Percentiles rank a stretch among this genome's conserved stretches.
Conservation (phyloP, 2,797 vertebrate species). For the Poecilia velifera region DNA sequence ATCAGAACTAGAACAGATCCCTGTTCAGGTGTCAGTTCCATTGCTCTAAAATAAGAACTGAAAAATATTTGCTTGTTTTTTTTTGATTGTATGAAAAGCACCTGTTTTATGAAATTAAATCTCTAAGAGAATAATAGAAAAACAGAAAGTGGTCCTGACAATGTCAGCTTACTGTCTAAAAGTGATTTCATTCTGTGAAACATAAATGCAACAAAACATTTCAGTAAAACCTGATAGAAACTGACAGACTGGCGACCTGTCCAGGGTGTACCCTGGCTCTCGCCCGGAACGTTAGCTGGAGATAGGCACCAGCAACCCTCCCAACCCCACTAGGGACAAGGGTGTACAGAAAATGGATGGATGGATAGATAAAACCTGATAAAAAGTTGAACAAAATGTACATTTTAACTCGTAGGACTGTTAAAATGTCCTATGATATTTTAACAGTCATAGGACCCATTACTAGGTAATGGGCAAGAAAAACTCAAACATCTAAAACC, state of each 20-base stretch:
- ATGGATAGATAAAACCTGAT: neutral
- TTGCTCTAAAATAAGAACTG: neutral
- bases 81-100: neutral
- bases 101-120: neutral
- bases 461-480: neutral
- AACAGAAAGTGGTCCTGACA: neutral
- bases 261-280: no score
- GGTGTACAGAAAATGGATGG: no score
- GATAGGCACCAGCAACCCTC: no score
- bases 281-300: no score
- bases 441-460: no score
- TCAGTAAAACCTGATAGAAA: neutral
- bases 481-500: neutral
- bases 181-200: neutral
- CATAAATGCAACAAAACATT: neutral
- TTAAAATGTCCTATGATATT: no score
- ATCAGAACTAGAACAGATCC: neutral
- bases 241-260: neutral
- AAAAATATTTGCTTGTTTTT: neutral
- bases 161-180: neutral
- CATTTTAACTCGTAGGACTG: neutral
- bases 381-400: neutral
- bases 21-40: neutral
- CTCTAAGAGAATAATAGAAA: neutral
- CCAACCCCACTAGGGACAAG: no score